Conservation (phyloP, 2,113 vertebrate species). For the Leptocoma aspasia region DNA sequence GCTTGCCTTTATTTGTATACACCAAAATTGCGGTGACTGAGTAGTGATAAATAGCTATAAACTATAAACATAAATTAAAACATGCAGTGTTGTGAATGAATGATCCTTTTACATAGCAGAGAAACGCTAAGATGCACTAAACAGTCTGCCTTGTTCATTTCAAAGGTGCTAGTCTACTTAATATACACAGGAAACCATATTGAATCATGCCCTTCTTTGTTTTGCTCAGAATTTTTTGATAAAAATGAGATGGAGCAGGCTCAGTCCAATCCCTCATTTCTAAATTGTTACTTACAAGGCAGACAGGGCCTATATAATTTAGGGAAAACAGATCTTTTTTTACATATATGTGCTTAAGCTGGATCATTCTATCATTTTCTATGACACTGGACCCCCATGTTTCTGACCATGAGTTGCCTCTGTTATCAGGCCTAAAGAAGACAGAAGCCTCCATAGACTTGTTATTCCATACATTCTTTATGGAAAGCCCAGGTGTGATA, state of each 20-base stretch:
- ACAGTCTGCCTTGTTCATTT: not conserved
- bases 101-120: not conserved
- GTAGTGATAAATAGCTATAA: slow-evolving; percentile 15
- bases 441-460: not conserved
- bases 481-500: not conserved
- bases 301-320: not conserved
- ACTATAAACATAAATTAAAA: slow-evolving; percentile 23
- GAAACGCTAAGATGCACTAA: not conserved
- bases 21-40: not conserved
- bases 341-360: not conserved
- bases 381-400: not conserved
- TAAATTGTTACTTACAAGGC: not conserved
- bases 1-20: slow-evolving; percentile 11
- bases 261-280: not conserved
- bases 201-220: not conserved
- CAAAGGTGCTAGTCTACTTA: not conserved
- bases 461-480: not conserved
- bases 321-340: not conserved
- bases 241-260: not conserved
- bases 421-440: not conserved
- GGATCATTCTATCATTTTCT: not conserved
- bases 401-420: not conserved
- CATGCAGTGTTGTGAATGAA: not conserved
- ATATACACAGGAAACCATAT: not conserved
- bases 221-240: not conserved